Evolutionary conservation across 2,797 vertebrate species (phyloP), one percentile per base, ranked within the genome.

Genomic region (Glossophaga mutica): DNA sequence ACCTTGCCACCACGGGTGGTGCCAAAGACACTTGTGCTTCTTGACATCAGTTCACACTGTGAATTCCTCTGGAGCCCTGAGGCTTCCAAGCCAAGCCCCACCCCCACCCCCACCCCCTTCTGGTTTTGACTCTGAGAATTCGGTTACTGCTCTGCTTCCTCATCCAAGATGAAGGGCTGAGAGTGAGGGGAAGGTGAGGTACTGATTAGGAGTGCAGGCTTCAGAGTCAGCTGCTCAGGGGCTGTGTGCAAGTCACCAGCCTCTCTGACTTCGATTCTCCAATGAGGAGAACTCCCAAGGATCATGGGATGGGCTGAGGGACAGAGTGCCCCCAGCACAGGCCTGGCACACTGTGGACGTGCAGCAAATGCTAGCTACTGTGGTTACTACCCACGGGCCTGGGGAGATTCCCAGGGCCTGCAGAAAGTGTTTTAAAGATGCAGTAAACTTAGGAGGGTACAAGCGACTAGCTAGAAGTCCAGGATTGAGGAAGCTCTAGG

Each of bases 261-360:
- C 24, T 32, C 74, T 24, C n/a, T 67, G 46, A 32, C 9, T 74
- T 67, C 8, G 0, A 2, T 9, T 32, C 44, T 82, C 65, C 55
- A 29, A 6, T 22, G 22, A 52, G 26, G 29, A 14, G 67, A 37
- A n/a, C 26, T 19, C 15, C 0, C 39, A 16, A 9, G 32, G 18
- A 7, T 19, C 42, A 0, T 0, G 9, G 76, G 67, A 15, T 0
- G 1, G 19, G 2, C 67, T 8, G 2, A 39, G 39, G 32, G 3
- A 32, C 2, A 19, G 70, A 74, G 46, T 4, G 0, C 22, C n/a
- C 0, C 2, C 15, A 2, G n/a, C 12, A 1, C 0, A 4, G 73
- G 26, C 68, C 71, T 24, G 5, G 29, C 12, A 11, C 7, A 0
- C 77, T 8, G 7, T 14, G 21, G 71, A 42, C 22, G 6, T 18